A percentile compares a stretch with the other conserved stretches of the same genome.
These are phyloP conservation scores for Phrynosoma platyrhinos DNA, from an alignment of 2,113 vertebrate genomes.

Conservation along the genomic window DNA sequence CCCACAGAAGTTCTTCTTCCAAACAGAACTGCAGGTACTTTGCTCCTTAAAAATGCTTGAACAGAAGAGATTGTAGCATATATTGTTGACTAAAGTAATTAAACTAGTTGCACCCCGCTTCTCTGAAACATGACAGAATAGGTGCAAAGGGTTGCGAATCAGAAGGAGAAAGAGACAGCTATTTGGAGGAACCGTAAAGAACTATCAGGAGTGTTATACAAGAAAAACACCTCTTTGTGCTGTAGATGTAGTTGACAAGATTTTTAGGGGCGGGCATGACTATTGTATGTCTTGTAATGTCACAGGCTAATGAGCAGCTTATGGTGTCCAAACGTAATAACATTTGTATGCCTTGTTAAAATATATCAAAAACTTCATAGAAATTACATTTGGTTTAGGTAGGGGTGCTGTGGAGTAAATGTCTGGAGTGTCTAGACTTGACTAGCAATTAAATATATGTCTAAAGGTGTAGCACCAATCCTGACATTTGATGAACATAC, in stretches of 20 bases:
- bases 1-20: conserved; percentile 99
- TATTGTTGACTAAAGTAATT: conserved; percentile 9
- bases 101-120: conserved; percentile 12
- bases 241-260: conserved; percentile 37
- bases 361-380: background rate
- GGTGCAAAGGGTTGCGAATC: conserved; percentile 53
- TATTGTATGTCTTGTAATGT: conserved; percentile 31
- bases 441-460: background rate
- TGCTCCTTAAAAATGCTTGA: conserved; percentile 36
- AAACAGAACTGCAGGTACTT: conserved; percentile 98
- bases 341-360: background rate
- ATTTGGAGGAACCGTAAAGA: conserved; percentile 55
- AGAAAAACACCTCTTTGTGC: conserved; percentile 58
- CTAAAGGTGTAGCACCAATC: background rate
- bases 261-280: conserved; percentile 34
- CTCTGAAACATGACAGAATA: conserved; percentile 36
- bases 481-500: background rate
- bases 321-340: background rate
- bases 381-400: background rate
- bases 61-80: conserved; percentile 34
- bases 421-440: background rate
- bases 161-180: conserved; percentile 60
- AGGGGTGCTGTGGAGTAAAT: background rate
- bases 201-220: conserved; percentile 51
- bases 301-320: conserved; percentile 19